Percentiles rank a stretch among this genome's conserved stretches.
These are phyloP conservation scores for Monochamus saltuarius DNA, from an alignment of 1,140 invertebrate species.

Conservation along the genomic window DNA sequence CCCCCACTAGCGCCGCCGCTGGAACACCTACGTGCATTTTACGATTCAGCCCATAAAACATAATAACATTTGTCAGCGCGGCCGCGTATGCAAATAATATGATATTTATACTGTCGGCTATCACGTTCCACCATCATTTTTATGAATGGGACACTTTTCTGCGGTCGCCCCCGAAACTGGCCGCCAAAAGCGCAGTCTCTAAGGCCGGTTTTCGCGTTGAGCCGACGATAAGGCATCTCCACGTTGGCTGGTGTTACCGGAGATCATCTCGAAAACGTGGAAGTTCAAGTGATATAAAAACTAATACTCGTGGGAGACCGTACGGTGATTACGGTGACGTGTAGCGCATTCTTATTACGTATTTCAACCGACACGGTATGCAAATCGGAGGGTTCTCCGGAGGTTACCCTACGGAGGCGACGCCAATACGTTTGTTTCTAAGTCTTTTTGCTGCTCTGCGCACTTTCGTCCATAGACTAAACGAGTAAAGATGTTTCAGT, in stretches of 20 bases:
- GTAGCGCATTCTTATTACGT: conserved; percentile 20
- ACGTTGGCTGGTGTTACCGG: conserved; percentile 31
- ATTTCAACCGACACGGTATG: conserved; percentile 13
- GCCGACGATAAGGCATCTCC: conserved; percentile 31
- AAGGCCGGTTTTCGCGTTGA: conserved; percentile 18
- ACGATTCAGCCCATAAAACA: conserved; percentile 23
- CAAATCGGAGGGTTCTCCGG: conserved; percentile 10
- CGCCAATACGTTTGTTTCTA: no score
- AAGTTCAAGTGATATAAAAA: conserved; percentile 43
- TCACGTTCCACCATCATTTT: conserved; percentile 36
- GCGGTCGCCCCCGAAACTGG: neutral
- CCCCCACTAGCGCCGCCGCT: no score
- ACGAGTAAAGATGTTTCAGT: no score
- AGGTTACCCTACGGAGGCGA: neutral
- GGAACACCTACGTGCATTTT: no score
- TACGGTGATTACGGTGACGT: neutral
- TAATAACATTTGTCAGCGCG: conserved; percentile 39
- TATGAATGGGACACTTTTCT: conserved; percentile 31
- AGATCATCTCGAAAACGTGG: conserved; percentile 40
- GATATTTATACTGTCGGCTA: conserved; percentile 26
- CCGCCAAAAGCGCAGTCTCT: neutral
- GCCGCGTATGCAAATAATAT: conserved; percentile 39
- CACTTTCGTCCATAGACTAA: no score
- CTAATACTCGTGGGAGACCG: conserved; percentile 39
- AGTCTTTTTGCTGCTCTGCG: no score